These are phyloP conservation scores for Apistogramma diplotaenia DNA, from an alignment of 2,113 vertebrate species.

Conservation along the genomic window DNA sequence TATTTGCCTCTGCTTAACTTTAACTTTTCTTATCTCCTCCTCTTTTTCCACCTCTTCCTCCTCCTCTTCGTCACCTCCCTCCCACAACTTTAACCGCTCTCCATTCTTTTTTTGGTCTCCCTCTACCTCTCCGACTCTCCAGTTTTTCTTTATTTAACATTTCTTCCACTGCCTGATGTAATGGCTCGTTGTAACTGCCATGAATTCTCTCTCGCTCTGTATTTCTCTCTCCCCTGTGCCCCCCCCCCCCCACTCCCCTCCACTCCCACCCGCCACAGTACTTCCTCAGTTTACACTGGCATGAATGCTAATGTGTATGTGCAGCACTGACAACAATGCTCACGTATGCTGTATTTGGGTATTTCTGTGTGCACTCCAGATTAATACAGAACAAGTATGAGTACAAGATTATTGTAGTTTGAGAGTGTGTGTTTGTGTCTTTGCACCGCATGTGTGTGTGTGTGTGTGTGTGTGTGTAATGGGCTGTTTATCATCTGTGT, in stretches of 20 bases:
- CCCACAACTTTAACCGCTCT: conserved; percentile 53
- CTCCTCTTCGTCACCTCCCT: conserved; percentile 59
- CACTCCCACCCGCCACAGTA: too few relatives aligned
- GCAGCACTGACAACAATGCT: neutral
- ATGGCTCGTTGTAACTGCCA: neutral
- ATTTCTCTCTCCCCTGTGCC: neutral
- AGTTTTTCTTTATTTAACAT: neutral
- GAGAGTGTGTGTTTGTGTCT: neutral
- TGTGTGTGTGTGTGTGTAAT: neutral
- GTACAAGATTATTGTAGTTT: neutral
- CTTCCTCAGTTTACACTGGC: neutral
- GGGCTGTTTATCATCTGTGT: neutral
- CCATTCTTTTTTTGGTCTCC: conserved; percentile 43
- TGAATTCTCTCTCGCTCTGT: neutral
- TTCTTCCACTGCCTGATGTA: neutral
- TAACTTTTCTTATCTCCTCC: conserved; percentile 35
- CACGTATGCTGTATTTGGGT: neutral
- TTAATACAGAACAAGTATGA: neutral
- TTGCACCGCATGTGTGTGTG: neutral
- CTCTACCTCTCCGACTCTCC: conserved; percentile 10
- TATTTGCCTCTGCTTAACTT: conserved; percentile 34
- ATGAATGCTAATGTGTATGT: neutral
- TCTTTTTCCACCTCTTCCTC: conserved; percentile 29
- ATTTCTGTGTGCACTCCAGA: neutral
- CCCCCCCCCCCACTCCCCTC: neutral